Evolutionary conservation across 2,888 invertebrate genomes (phyloP), one percentile per base, ranked within the genome.

Genomic region (Pomacea canaliculata): DNA sequence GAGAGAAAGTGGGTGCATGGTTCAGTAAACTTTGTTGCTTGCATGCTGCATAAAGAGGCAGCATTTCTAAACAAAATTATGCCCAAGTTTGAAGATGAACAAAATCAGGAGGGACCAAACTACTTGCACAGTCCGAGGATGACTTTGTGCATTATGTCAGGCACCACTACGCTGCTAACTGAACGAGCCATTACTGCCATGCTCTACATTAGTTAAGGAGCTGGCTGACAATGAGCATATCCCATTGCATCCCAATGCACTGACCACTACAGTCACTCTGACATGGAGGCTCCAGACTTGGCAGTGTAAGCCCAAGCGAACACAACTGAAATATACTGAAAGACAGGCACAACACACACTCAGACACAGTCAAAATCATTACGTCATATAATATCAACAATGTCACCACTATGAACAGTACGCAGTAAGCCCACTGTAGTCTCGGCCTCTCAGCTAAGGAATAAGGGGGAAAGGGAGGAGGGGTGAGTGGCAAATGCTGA

Each of bases 391-490:
- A 37, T 37, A 37, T 37, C 37, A 13, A 56, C 48, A 67, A 49
- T 69, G 48, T 69, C 69, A 69, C 46, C 69, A 69, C 69, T 49
- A 69, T 48, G n/a, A 69, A 69, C 49, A 19, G 19, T 59, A 71
- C 37, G 63, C 46, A 71, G 48, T 56, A 56, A 10, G 51, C 51
- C 51, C 51, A 56, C 51, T 56, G 51, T 56, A 56, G 51, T 23
- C 23, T 19, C 49, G 69, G 48, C 19, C 19, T 19, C 13, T 19
- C 10, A 51, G 9, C n/a, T n/a, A 27, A n/a, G 70, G 70, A 16
- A 51, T 19, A 46, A 9, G 62, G 46, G 27, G 9, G 27, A n/a
- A 60, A 60, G 62, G 19, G n/a, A 16, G 27, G 51, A 46, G 51
- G 67, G 60, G 51, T 46, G 27, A 23, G 23, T 51, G 9, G 51